These are phyloP conservation scores for Ernsta delagoae DNA, from an alignment of 2,888 invertebrate genomes.

Conservation along the genomic window DNA sequence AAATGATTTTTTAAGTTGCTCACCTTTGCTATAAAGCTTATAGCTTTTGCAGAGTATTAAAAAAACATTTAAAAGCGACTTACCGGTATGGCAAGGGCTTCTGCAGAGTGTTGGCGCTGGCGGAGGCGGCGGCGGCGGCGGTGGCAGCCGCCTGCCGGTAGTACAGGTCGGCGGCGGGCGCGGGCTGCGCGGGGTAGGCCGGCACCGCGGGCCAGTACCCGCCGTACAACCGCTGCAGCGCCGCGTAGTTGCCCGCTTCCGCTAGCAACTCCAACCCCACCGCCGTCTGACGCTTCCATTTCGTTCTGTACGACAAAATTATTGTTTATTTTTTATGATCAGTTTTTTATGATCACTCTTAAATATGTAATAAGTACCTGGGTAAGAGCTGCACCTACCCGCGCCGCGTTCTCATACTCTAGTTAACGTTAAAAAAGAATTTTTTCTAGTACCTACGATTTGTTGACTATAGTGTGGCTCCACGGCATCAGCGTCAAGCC, in stretches of 20 bases:
- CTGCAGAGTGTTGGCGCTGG: constrained; percentile 90
- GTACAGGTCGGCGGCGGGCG: constrained; percentile 91
- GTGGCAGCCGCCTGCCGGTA: constrained; percentile 93
- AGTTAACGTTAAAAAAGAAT: too few relatives aligned
- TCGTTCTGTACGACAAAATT: constrained; percentile 89
- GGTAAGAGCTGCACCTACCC: too few relatives aligned
- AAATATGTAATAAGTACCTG: too few relatives aligned
- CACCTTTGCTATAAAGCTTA: too few relatives aligned
- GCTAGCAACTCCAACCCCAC: constrained; percentile 98
- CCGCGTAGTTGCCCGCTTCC: constrained; percentile 99
- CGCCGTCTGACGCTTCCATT: constrained; percentile 99
- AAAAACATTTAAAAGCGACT: constrained; percentile 39
- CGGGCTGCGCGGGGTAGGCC: constrained; percentile 86
- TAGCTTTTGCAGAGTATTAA: too few relatives aligned
- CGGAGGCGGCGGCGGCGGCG: constrained; percentile 85
- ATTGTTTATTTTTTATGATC: too few relatives aligned
- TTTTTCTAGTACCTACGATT: too few relatives aligned
- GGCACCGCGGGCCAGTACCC: constrained; percentile 88
- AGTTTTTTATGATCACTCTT: too few relatives aligned
- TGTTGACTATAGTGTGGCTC: too few relatives aligned
- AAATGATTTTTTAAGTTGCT: too few relatives aligned
- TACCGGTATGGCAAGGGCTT: constrained; percentile 93
- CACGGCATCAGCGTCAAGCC: too few relatives aligned
- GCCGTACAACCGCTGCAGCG: constrained; percentile 97
- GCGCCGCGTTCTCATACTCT: too few relatives aligned